Evolutionary conservation across 2,888 invertebrate genomes (phyloP).

Genomic region (Sycophila texana): DNA sequence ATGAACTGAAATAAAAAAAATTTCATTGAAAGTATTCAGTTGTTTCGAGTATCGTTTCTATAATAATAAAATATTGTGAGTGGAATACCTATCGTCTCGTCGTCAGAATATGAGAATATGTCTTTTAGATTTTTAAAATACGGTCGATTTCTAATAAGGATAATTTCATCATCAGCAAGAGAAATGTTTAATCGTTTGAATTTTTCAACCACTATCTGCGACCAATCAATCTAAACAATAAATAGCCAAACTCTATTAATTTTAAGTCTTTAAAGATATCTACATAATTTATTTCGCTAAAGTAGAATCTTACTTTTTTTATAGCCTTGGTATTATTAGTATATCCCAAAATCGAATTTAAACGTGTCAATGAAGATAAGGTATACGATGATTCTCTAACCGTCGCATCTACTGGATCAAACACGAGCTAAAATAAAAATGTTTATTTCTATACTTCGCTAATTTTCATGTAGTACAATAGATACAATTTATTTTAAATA

Average conservation of each 20-base stretch:
- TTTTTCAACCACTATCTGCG: conserved; percentile 5
- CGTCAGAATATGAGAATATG: background rate
- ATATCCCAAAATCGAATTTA: too few species aligned
- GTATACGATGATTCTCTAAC: background rate
- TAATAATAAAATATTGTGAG: background rate
- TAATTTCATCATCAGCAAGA: conserved; percentile 1
- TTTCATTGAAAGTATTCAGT: background rate
- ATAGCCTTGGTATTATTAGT: too few species aligned
- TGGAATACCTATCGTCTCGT: conserved; percentile 2
- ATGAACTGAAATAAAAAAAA: conserved; percentile 3
- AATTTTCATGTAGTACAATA: background rate
- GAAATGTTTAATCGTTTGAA: conserved; percentile 2
- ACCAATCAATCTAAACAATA: conserved; percentile 30
- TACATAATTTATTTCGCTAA: too few species aligned
- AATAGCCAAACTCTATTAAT: background rate
- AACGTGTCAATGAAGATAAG: too few species aligned
- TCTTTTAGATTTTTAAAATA: conserved; percentile 16
- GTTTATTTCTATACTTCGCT: background rate
- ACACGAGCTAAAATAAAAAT: conserved; percentile 11
- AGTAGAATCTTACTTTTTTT: too few species aligned
- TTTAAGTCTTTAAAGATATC: too few species aligned
- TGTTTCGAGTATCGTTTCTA: background rate
- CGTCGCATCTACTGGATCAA: conserved; percentile 18
- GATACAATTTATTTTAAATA: background rate
- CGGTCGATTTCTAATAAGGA: conserved; percentile 26